Evolutionary conservation across 2,797 vertebrate species (phyloP), one percentile per base, ranked within the genome.

Genomic region (Rhinogobio ventralis): DNA sequence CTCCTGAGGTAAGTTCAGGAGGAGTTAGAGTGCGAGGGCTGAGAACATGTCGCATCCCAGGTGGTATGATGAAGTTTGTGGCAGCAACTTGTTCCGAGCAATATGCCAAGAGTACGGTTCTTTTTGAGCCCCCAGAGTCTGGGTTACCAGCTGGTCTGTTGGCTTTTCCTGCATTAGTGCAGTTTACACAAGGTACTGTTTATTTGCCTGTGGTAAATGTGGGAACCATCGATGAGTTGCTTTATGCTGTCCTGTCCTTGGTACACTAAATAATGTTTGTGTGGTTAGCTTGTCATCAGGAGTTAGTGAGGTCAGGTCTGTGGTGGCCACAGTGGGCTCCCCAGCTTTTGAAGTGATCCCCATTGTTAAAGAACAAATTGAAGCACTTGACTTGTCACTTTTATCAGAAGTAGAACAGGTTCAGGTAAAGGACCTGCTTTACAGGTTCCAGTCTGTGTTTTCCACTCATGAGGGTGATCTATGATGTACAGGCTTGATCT

Each of bases 331-430:
- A 2, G 4, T 25, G 11, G 13, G 5, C 14, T 28, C 5, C 4
- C 11, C 2, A 13, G n/a, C 4, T 13, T 2, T 1, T 11, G 8
- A n/a, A 2, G 57, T 1, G 10, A 5, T 2, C 2, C 57, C 57
- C 1, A 0, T 3, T 13, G n/a, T 60, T 5, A 5, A 25, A 2
- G 57, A 62, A 6, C 57, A 25, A 5, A 62, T 62, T 62, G 57
- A 28, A 4, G n/a, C n/a, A 6, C n/a, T 62, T 1, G n/a, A 62
- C 2, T 14, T 62, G 57, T 62, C 57, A 14, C 5, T 28, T 28
- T 28, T 62, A 25, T 28, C n/a, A 6, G 57, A 62, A 6, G 9
- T 3, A 13, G 57, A 62, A 28, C n/a, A 62, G n/a, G 57, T 4
- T 13, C 57, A 62, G 10, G n/a, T 28, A 25, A 62, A 1, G 57